A percentile compares a stretch with the other conserved stretches of the same genome.
phyloP scores from a whole-genome alignment of 2,797 vertebrate species.

The Alosa sapidissima region DNA sequence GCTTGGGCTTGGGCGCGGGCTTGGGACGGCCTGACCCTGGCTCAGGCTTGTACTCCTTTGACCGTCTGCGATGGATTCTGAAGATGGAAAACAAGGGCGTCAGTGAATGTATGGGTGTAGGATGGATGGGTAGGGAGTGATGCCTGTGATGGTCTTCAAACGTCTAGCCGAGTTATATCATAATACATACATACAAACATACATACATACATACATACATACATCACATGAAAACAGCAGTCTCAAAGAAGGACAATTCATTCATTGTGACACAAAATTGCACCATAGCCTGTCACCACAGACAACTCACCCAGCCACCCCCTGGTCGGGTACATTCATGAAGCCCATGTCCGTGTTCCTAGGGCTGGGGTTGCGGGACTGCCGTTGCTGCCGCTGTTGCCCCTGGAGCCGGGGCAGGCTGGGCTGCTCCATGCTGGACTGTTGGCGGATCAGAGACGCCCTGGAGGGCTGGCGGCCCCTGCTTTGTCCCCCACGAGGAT shows the following conservation, averaged over 20 bases:
- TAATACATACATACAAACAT: not conserved
- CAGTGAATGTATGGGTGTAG: not conserved
- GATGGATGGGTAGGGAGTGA: not conserved
- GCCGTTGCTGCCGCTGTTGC: constrained; percentile 54
- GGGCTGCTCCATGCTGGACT: constrained; percentile 81
- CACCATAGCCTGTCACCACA: not conserved
- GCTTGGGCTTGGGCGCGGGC: constrained; percentile 71
- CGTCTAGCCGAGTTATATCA: not conserved
- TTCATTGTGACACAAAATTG: not conserved
- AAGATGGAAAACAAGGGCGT: not conserved
- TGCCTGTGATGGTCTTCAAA: not conserved
- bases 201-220: not conserved
- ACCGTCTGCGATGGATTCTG: constrained; percentile 76
- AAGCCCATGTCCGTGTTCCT: constrained; percentile 71
- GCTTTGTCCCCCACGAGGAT: constrained; percentile 34
- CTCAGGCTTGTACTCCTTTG: constrained; percentile 76
- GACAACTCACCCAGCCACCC: constrained; percentile 77
- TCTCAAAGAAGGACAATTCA: not conserved
- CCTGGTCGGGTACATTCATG: constrained; percentile 83
- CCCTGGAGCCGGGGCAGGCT: constrained; percentile 76
- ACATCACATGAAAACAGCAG: too few species aligned
- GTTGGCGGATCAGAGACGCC: constrained; percentile 69
- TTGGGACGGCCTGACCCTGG: constrained; percentile 76
- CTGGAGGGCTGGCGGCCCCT: constrained; percentile 38
- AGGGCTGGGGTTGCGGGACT: constrained; percentile 58